These are phyloP conservation scores for Salvelinus fontinalis DNA, from an alignment of 2,113 vertebrate genomes.

Conservation along the genomic window DNA sequence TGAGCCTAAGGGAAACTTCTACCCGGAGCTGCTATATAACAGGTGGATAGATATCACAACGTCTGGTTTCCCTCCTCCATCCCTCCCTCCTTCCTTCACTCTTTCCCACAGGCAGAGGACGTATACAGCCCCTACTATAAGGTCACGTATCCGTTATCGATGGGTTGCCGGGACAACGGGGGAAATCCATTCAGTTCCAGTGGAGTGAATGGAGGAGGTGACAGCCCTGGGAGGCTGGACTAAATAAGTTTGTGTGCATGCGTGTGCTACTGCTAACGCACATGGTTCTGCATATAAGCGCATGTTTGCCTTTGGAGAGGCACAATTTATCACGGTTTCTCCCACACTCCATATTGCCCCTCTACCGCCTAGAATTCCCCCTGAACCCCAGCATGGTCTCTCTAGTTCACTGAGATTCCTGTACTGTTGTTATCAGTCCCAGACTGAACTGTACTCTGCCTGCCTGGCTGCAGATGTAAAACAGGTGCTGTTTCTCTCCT, in stretches of 20 bases:
- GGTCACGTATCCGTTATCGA: slow-evolving; percentile 34
- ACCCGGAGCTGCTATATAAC: too few relatives aligned
- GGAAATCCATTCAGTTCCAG: slow-evolving; percentile 39
- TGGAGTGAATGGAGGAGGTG: slow-evolving; percentile 31
- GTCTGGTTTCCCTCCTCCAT: not conserved
- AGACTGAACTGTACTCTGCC: slow-evolving; percentile 4
- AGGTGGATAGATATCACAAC: too few relatives aligned
- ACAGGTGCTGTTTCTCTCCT: slow-evolving; percentile 69
- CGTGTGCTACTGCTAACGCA: too few relatives aligned
- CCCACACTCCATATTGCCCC: too few relatives aligned
- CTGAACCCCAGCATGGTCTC: not conserved
- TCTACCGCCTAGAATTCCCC: too few relatives aligned
- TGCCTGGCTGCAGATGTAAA: slow-evolving; percentile 61
- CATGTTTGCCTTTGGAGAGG: too few relatives aligned
- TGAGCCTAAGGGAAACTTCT: not conserved
- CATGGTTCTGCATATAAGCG: too few relatives aligned
- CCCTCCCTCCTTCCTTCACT: not conserved
- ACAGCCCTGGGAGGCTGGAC: slow-evolving; percentile 29
- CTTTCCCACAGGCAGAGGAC: not conserved
- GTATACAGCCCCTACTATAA: slow-evolving; percentile 23
- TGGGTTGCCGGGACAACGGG: slow-evolving; percentile 43
- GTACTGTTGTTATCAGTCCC: slow-evolving; percentile 55
- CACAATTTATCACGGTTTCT: too few relatives aligned
- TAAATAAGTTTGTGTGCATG: slow-evolving; percentile 39
- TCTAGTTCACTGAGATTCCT: slow-evolving; percentile 1